A percentile compares a stretch with the other conserved stretches of the same genome.
Evolutionary conservation across 2,797 vertebrate species (phyloP).

Genomic region (Myotis myotis): DNA sequence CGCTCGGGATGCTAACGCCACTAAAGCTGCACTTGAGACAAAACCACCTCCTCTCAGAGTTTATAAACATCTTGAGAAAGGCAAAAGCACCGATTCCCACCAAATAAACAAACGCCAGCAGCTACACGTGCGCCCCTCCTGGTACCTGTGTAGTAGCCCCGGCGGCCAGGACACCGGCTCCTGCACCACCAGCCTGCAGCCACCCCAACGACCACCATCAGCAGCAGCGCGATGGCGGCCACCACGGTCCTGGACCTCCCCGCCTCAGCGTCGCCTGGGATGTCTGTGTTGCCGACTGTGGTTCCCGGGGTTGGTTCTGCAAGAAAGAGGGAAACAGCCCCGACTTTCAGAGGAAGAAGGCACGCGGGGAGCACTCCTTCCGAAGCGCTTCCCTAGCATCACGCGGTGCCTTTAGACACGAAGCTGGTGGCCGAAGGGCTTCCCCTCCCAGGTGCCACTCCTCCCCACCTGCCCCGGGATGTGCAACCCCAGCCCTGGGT

Average conservation of each 20-base stretch:
- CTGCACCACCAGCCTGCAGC: fast-evolving
- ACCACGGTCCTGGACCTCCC: fast-evolving
- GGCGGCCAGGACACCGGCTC: fast-evolving
- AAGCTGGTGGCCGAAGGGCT: neutral
- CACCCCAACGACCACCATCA: fast-evolving
- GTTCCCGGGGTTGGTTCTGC: neutral
- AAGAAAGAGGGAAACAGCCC: neutral
- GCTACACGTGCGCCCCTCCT: fast-evolving
- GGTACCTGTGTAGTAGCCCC: slow-evolving; percentile 12
- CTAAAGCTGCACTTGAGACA: fast-evolving
- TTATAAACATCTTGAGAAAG: neutral
- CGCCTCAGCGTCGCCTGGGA: fast-evolving
- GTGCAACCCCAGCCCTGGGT: too few relatives aligned
- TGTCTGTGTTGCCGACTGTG: neutral
- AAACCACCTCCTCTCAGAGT: neutral
- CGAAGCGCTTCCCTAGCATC: neutral
- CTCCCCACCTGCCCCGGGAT: neutral
- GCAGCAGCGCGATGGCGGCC: fast-evolving
- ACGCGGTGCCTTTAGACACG: too few relatives aligned
- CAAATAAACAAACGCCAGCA: fast-evolving
- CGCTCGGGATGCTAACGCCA: fast-evolving
- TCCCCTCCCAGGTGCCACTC: fast-evolving
- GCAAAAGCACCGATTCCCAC: neutral
- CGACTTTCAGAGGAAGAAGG: neutral
- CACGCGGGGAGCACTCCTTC: fast-evolving